Evolutionary conservation across 2,113 vertebrate species (phyloP).

Genomic region (Leptosomus discolor): DNA sequence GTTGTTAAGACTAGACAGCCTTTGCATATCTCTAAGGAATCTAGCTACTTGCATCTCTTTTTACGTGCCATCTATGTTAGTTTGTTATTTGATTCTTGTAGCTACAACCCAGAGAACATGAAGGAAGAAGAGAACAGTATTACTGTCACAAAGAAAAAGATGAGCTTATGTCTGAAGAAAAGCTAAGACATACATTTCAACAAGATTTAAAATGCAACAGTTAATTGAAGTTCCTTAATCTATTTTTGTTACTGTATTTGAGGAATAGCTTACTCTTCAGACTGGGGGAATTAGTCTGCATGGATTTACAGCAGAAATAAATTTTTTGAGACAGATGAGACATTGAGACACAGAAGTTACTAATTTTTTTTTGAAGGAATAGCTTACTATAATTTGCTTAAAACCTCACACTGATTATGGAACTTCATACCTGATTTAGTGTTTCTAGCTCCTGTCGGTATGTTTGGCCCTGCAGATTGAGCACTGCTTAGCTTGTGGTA

Average conservation of each 20-base stretch:
- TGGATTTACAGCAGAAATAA: not conserved
- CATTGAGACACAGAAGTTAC: not conserved
- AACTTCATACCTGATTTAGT: not conserved
- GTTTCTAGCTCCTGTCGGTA: fast-evolving
- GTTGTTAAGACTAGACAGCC: not conserved
- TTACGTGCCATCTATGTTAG: not conserved
- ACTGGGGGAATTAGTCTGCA: not conserved
- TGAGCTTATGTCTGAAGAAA: not conserved
- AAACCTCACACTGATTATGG: not conserved
- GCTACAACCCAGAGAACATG: not conserved
- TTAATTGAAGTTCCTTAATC: not conserved
- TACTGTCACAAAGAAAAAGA: not conserved
- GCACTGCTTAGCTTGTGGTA: not conserved
- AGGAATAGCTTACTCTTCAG: not conserved
- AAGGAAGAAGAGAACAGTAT: not conserved
- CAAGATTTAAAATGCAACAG: not conserved
- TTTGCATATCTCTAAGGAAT: not conserved
- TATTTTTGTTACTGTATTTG: not conserved
- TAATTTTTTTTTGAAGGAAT: not conserved
- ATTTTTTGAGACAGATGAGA: not conserved
- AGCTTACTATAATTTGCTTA: not conserved
- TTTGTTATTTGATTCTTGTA: not conserved
- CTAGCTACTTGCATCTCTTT: not conserved
- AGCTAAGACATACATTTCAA: not conserved
- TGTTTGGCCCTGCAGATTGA: not conserved